Conservation (phyloP, 92 coral and sea anemone species). For the Epizoanthus stellaris region DNA sequence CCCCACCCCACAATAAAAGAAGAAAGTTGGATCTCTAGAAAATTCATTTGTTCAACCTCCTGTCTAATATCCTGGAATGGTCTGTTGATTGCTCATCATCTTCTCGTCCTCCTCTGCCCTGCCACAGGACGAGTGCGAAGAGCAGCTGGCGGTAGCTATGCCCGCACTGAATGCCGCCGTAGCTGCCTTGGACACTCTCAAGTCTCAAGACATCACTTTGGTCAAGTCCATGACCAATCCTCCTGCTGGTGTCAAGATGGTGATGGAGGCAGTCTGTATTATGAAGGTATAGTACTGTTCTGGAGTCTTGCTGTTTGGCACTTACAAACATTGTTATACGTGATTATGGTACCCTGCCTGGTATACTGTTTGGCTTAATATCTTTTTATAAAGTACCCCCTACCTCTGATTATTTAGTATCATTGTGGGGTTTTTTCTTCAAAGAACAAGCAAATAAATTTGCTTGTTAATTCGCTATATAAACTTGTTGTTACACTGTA, state of each 20-base stretch:
- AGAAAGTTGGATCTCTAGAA: no score
- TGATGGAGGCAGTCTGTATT: conserved; percentile 98
- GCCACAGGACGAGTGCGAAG: conserved; percentile 94
- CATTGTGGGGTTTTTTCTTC: no score
- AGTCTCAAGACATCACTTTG: conserved; percentile 86
- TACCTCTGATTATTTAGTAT: no score
- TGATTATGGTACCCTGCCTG: not conserved
- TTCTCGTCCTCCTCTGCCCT: not conserved
- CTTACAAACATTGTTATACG: not conserved
- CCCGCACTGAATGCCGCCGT: conserved; percentile 97
- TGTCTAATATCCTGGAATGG: no score
- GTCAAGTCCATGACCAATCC: conserved; percentile 94
- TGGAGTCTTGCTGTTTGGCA: no score
- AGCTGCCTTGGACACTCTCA: conserved; percentile 88
- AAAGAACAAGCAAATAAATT: no score
- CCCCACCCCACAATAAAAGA: no score
- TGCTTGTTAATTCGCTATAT: no score
- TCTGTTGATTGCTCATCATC: not conserved
- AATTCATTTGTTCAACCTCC: no score
- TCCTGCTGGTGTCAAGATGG: conserved; percentile 98
- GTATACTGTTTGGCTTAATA: not conserved
- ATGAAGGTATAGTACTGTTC: conserved; percentile 66
- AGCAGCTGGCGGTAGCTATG: conserved; percentile 94
- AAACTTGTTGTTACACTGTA: no score
- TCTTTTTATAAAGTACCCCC: no score